phyloP scores from a whole-genome alignment of 35 echinoderm and acorn worm genomes.

The Apostichopus parvimensis region DNA sequence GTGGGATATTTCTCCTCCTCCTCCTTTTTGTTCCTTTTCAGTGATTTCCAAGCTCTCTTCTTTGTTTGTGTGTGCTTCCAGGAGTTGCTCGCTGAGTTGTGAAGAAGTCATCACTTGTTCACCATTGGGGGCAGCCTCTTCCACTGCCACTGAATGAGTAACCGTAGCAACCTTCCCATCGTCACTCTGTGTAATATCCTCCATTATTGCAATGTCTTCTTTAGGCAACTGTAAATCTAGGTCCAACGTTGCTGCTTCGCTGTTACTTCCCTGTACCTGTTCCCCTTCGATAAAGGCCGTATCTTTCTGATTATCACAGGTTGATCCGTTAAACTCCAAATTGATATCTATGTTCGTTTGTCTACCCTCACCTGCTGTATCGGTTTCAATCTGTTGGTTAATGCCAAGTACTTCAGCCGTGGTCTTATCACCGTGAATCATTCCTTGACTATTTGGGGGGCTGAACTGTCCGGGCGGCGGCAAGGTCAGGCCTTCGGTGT shows the following conservation, averaged over 20 bases:
- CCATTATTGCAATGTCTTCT: background rate
- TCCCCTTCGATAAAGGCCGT: background rate
- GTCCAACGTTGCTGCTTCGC: background rate
- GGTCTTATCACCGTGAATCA: background rate
- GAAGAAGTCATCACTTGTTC: background rate
- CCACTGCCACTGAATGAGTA: background rate
- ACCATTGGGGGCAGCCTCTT: background rate
- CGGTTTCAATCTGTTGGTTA: slow-evolving; percentile 4
- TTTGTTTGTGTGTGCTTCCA: background rate
- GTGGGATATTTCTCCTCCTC: background rate
- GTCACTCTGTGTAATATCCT: background rate
- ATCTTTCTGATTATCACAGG: background rate
- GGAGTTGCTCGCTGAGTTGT: background rate
- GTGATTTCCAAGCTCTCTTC: slow-evolving; percentile 24
- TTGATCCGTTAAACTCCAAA: background rate
- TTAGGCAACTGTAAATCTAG: background rate
- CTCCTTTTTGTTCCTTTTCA: background rate
- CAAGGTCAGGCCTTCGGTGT: background rate
- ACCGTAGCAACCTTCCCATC: too few species aligned
- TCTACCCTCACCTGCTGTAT: slow-evolving; percentile 37
- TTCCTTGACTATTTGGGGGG: background rate
- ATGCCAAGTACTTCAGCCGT: background rate
- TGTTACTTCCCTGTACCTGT: background rate
- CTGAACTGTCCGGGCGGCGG: background rate
- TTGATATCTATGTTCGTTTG: background rate